These are phyloP conservation scores for Ramazzottius varieornatus DNA, from an alignment of 2,888 invertebrate species.

Conservation along the genomic window DNA sequence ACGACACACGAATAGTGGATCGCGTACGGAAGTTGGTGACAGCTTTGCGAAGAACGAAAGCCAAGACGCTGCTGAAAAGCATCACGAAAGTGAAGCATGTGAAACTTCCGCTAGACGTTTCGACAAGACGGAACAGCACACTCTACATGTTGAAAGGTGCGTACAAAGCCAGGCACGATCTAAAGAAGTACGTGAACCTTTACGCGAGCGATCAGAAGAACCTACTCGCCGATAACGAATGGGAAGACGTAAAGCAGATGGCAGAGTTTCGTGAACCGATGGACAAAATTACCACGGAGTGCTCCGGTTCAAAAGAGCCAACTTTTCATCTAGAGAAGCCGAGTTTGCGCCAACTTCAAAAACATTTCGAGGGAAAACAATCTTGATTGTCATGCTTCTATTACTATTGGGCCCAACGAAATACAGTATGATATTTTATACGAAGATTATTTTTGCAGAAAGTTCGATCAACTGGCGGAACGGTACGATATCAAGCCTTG, in stretches of 20 bases:
- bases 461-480: no score
- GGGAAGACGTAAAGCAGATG: neutral
- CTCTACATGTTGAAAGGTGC: neutral
- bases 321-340: neutral
- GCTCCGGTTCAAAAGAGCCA: neutral
- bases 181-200: neutral
- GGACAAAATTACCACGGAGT: neutral
- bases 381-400: no score
- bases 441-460: no score
- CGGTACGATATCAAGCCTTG: no score
- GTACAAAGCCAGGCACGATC: neutral
- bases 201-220: neutral
- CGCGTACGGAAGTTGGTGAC: neutral
- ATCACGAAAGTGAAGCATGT: neutral
- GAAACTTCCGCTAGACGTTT: neutral
- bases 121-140: neutral
- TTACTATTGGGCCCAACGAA: neutral
- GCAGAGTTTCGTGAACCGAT: neutral
- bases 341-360: neutral
- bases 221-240: neutral
- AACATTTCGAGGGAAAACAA: neutral
- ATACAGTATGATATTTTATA: neutral
- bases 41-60: neutral
- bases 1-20: neutral
- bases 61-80: neutral